Evolutionary conservation across 2,888 invertebrate species (phyloP), one percentile per base, ranked within the genome.

Genomic region (Trachelus stipa): DNA sequence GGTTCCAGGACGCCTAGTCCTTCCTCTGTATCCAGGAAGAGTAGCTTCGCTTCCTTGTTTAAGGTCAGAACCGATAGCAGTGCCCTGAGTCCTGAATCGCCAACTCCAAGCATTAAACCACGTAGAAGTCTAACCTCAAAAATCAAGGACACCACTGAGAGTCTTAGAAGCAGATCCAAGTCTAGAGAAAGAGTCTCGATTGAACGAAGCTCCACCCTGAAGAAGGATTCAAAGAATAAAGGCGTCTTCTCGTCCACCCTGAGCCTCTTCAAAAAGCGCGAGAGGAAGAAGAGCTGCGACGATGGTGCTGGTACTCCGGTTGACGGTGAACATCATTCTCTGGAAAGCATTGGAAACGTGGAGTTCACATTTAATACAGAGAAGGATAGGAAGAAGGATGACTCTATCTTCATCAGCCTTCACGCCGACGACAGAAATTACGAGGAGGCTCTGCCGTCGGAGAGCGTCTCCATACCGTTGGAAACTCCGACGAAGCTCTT

Each of bases 1-100:
- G 90, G 91, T 56, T 92, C 92, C 4, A 87, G 92, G 79, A 93
- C 93, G 12, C 96, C 96, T 0, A 96, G 97, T 1, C 96, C 96
- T 0, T 93, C 94, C 1, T 94, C 94, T 1, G 92, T 92, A 0
- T 96, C 96, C 0, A 93, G 97, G 69, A 96, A 96, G 90, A 96
- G 96, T 85, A 97, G 96, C 56, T 96, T 97, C 88, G 95, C 96
- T 79, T 96, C 96, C 4, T 91, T 97, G 73, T 97, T 97, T 88
- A 95, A 95, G 90, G 95, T 96, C 82, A 94, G 95, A 83, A 84
- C 87, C n/a, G 91, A 92, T 69, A 87, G 85, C 33, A 88, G 84
- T 80, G 84, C 87, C 30, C 83, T 89, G 79, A 91, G 90, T 79
- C 91, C 92, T 68, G 92, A 91, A 74, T 91, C 92, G 0, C 91